Percentiles rank a stretch among this genome's conserved stretches.
These are phyloP conservation scores for Mongoloraphidia duomilia DNA, from an alignment of 2,888 invertebrate species.

Conservation along the genomic window DNA sequence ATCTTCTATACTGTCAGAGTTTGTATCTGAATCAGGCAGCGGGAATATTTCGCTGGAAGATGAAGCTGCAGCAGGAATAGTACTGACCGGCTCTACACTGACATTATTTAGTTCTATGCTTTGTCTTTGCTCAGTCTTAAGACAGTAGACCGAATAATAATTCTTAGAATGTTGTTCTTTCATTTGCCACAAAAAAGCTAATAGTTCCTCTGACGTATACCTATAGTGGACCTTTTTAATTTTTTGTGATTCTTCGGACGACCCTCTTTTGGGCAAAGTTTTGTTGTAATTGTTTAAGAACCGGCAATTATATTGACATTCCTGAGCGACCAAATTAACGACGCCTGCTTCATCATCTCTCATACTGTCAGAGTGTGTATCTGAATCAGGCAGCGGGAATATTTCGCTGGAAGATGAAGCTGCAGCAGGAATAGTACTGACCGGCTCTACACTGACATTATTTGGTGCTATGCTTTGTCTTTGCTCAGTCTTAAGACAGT, in stretches of 20 bases:
- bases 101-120: conserved; percentile 15
- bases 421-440: conserved; percentile 10
- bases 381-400: conserved; percentile 2
- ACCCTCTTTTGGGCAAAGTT: conserved; percentile 11
- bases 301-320: too few relatives aligned
- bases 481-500: conserved; percentile 39
- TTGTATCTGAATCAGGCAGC: conserved; percentile 7
- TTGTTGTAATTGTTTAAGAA: conserved; percentile 46
- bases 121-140: conserved; percentile 33
- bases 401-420: conserved; percentile 3
- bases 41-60: conserved; percentile 1
- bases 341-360: conserved; percentile 32
- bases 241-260: conserved; percentile 6
- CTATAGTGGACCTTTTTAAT: conserved; percentile 8
- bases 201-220: conserved; percentile 27
- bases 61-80: conserved; percentile 8
- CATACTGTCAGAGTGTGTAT: conserved; percentile 12
- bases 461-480: conserved; percentile 20
- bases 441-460: conserved; percentile 12
- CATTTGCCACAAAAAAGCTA: conserved; percentile 42
- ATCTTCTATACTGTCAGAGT: conserved; percentile 19
- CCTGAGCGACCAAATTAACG: too few relatives aligned
- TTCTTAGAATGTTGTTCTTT: conserved; percentile 46
- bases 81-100: conserved; percentile 11
- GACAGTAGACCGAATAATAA: conserved; percentile 47